phyloP scores from a whole-genome alignment of 1,140 invertebrate genomes.

The Scaptomyza montana region DNA sequence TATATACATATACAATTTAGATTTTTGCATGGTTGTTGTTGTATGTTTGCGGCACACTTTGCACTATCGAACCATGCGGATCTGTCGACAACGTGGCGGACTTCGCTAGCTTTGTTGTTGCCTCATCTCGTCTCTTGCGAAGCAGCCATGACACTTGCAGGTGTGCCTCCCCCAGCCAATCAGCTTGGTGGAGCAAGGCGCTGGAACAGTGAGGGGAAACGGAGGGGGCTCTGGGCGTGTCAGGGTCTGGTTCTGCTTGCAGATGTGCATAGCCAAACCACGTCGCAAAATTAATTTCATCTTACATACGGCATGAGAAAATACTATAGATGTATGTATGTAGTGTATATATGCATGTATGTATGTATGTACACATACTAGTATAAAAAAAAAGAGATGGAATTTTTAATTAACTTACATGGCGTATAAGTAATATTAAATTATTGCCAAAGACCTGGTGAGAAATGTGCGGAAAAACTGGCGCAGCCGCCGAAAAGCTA shows the following conservation, averaged over 20 bases:
- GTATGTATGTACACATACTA: too few relatives aligned
- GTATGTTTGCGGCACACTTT: conserved; percentile 69
- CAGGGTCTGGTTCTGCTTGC: conserved; percentile 39
- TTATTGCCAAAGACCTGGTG: conserved; percentile 21
- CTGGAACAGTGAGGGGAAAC: not conserved
- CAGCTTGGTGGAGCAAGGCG: conserved; percentile 1
- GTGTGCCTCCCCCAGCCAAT: conserved; percentile 53
- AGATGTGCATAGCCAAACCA: conserved; percentile 52
- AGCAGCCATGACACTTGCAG: conserved; percentile 75
- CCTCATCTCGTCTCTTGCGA: conserved; percentile 20
- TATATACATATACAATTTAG: conserved; percentile 21
- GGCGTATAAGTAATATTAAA: conserved; percentile 53
- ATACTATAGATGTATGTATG: not conserved
- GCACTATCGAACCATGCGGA: conserved; percentile 75
- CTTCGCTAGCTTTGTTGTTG: conserved; percentile 26
- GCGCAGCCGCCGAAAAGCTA: not conserved
- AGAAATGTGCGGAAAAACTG: conserved; percentile 20
- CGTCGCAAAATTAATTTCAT: conserved; percentile 59
- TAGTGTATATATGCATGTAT: too few relatives aligned
- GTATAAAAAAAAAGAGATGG: conserved; percentile 34
- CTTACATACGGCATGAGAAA: conserved; percentile 31
- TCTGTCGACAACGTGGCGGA: conserved; percentile 56
- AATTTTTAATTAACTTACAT: conserved; percentile 65
- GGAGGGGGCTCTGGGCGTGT: conserved; percentile 15
- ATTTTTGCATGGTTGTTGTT: conserved; percentile 43